Percentiles rank a stretch among this genome's conserved stretches.
Evolutionary conservation across 2,888 invertebrate species (phyloP).

Genomic region (Cordilura impudica): DNA sequence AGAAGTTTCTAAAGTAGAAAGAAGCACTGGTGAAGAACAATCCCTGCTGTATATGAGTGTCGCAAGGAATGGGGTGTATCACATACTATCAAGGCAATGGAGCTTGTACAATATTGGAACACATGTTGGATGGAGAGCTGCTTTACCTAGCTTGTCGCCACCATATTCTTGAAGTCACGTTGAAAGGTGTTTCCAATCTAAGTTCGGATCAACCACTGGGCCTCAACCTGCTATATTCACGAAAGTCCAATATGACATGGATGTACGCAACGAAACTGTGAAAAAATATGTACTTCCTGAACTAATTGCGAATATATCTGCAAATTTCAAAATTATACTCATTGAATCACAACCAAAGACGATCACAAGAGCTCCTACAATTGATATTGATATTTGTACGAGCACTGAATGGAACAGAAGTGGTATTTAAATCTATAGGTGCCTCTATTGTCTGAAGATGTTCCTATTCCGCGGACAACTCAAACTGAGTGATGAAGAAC

Average conservation of each 20-base stretch:
- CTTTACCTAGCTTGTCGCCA: neutral
- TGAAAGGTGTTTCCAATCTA: neutral
- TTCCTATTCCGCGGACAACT: no score
- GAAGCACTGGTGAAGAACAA: no score
- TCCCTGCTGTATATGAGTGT: neutral
- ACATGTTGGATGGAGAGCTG: neutral
- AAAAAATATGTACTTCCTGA: neutral
- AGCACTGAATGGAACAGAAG: no score
- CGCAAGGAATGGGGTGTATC: neutral
- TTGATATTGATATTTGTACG: neutral
- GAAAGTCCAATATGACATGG: no score
- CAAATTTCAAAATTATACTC: neutral
- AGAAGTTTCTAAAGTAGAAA: no score
- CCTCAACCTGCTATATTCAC: no score
- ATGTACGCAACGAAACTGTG: neutral
- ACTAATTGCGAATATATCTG: neutral
- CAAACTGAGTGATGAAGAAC: no score
- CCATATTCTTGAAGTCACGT: neutral
- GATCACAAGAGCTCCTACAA: constrained; percentile 11
- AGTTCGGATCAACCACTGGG: neutral
- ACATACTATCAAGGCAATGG: neutral
- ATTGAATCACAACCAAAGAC: neutral
- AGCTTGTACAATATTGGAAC: neutral
- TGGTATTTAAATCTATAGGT: no score
- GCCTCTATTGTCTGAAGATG: no score